A percentile compares a stretch with the other conserved stretches of the same genome.
Conservation (phyloP, 2,113 vertebrate species). For the Motacilla alba region DNA sequence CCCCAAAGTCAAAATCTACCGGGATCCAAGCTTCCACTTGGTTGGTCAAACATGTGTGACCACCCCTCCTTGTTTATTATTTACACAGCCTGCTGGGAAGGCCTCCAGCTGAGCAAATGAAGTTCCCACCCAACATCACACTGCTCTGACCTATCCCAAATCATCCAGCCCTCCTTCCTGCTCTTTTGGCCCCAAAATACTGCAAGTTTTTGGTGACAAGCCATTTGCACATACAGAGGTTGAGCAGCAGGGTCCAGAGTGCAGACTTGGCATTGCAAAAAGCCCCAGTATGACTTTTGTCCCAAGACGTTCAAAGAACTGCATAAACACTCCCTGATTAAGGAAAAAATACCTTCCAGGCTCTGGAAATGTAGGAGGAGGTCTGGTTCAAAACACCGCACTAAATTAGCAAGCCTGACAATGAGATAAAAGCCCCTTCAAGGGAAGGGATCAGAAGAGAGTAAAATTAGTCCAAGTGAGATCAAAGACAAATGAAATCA, state of each 20-base stretch:
- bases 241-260: background rate
- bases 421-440: conserved; percentile 57
- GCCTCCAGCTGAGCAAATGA: background rate
- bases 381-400: conserved; percentile 18
- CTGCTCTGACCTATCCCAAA: background rate
- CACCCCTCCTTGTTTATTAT: background rate
- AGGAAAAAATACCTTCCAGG: conserved; percentile 30
- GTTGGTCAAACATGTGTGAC: background rate
- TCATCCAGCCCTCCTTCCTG: background rate
- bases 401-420: conserved; percentile 58
- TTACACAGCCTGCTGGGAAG: background rate
- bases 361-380: background rate
- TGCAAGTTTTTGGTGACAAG: background rate
- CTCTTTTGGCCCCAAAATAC: background rate
- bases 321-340: background rate
- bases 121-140: background rate
- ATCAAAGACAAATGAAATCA: conserved; percentile 58
- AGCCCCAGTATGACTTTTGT: background rate
- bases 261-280: background rate
- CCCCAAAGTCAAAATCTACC: background rate
- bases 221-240: background rate
- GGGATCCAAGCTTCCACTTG: background rate
- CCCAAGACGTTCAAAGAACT: background rate
- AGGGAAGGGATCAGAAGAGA: conserved; percentile 50
- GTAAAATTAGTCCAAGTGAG: conserved; percentile 54